Base-by-base conservation (phyloP, 2,797 vertebrate species). In the Phrynocephalus guinanensis region DNA sequence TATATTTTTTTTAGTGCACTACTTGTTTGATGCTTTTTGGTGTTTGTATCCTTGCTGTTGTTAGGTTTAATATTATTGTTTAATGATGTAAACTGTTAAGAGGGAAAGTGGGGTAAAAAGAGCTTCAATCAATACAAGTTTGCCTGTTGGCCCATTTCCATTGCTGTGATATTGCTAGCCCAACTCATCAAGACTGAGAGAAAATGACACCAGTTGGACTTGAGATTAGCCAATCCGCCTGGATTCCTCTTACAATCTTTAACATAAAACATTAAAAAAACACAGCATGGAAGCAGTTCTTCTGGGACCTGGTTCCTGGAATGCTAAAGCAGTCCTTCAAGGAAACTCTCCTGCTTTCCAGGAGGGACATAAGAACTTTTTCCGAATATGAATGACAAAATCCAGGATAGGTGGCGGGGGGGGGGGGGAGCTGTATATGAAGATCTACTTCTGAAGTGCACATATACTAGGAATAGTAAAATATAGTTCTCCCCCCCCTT, bases 231-330 rank as follows among this genome's bases (percentile, higher is more conserved):
- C 71, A 56, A 18, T 68, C 76, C 60, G 56, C 48, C 15, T 68
- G 38, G 72, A 67, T 44, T 82, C 52, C n/a, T 86, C 73, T 71
- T 16, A 22, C 60, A 66, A 33, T 83, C 33, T 68, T 9, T n/a
- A 33, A n/a, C 11, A 30, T 82, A 38, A 85, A 44, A 30, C 5
- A 77, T 81, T 73, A 66, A 87, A 76, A 38, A 70, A 89, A 86
- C 44, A 28, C 28, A 80, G 44, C 10, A 8, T 80, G 26, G n/a
- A 33, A 28, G 71, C 82, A 60, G 22, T 38, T 90, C 26, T 67
- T 68, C 78, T 75, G 60, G 80, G 72, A 67, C 24, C 9, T 79
- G 33, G 71, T 71, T 70, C 52, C 72, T 79, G 22, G 28, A 83
- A 30, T 22, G 73, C 33, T 56, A 70, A 90, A 84, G 77, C 48